Evolutionary conservation across 1,140 invertebrate genomes (phyloP), one percentile per base, ranked within the genome.

Genomic region (Caenorhabditis inopinata): DNA sequence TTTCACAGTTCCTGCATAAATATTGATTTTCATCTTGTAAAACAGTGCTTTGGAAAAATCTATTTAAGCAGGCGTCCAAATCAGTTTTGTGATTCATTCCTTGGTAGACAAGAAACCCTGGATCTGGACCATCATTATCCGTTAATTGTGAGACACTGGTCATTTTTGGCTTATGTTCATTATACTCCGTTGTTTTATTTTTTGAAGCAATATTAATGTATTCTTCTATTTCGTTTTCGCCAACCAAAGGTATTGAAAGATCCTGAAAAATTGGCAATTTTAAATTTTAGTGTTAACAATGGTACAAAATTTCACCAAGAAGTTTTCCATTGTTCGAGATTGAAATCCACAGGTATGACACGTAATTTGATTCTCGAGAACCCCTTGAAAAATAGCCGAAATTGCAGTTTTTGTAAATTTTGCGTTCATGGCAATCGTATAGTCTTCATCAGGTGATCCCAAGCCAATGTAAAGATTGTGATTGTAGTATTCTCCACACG

Each of bases 241-340:
- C 21, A 21, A 62, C 32, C 1, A 78, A 62, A 0, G 49, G 51
- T 1, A 78, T 42, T 1, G 76, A 78, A 2, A 78, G 25, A 78
- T 78, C 76, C 76, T 77, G 42, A 53, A 77, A 35, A 77, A 42
- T 7, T 35, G 38, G 38, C 5, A 42, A n/a, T n/a, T n/a, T n/a
- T n/a, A n/a, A n/a, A n/a, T n/a, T n/a, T n/a, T n/a, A n/a, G n/a
- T n/a, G n/a, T n/a, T n/a, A n/a, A n/a, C n/a, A n/a, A n/a, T n/a
- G n/a, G n/a, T 68, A 14, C 21, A 16, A 68, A 3, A 27, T 25
- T 21, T 18, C 5, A 78, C 76, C 38, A 68, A 47, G 23, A 79
- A 79, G 16, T 79, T 79, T 35, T 79, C 77, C 16, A 27, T 73
- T 4, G 77, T 79, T 14, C 47, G 18, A 27, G 77, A 79, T 0